phyloP scores from a whole-genome alignment of 2,888 invertebrate species.

The Crematogaster levior region DNA sequence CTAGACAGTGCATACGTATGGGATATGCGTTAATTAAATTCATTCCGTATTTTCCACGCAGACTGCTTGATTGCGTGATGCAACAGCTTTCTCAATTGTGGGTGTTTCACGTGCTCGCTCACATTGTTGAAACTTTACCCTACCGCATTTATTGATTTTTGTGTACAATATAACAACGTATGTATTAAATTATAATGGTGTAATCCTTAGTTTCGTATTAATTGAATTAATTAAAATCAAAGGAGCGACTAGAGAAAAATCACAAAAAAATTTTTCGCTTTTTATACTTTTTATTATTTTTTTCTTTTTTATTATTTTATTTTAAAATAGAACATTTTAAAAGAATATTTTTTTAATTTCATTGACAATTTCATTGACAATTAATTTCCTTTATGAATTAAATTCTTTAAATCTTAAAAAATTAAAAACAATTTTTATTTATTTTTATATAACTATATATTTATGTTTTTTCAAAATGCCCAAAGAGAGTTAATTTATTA shows the following conservation, averaged over 20 bases:
- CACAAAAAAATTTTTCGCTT: not conserved
- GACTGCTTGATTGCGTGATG: conserved; percentile 16
- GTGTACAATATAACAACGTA: not conserved
- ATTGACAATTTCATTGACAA: too few relatives aligned
- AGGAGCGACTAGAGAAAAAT: not conserved
- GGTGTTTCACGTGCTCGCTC: conserved; percentile 10
- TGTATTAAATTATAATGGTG: conserved; percentile 2
- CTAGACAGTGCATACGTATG: conserved; percentile 38
- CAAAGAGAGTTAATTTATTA: not conserved
- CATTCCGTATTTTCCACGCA: conserved; percentile 36
- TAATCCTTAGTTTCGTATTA: not conserved
- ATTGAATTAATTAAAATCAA: conserved; percentile 10
- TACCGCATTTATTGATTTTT: conserved; percentile 27
- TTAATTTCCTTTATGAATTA: not conserved
- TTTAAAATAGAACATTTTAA: conserved; percentile 1
- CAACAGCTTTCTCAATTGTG: not conserved
- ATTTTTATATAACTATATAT: not conserved
- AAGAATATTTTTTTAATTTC: not conserved
- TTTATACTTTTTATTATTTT: not conserved
- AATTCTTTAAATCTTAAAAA: not conserved
- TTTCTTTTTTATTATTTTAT: too few relatives aligned
- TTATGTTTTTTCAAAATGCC: not conserved
- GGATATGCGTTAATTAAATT: conserved; percentile 64
- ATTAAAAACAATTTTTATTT: not conserved
- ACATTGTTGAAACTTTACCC: conserved; percentile 34